phyloP scores from a whole-genome alignment of 2,113 vertebrate genomes.

The Syrmaticus mikado region DNA sequence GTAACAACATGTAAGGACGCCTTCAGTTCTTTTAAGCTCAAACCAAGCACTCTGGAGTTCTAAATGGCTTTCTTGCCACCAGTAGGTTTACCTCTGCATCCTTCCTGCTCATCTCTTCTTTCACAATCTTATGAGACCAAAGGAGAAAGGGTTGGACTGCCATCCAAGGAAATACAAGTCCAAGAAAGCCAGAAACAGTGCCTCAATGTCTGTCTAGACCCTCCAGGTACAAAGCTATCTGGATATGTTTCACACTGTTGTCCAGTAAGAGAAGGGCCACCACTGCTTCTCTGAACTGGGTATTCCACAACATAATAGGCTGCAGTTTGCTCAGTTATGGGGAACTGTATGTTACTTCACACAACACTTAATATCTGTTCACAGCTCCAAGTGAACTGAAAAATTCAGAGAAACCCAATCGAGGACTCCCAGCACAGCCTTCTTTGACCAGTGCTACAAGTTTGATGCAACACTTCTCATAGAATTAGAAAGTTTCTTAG shows the following conservation, averaged over 20 bases:
- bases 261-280: not conserved
- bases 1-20: not conserved
- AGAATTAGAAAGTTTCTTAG: not conserved
- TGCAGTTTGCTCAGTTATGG: not conserved
- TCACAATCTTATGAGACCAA: not conserved
- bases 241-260: not conserved
- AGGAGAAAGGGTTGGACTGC: not conserved
- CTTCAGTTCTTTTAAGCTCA: not conserved
- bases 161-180: not conserved
- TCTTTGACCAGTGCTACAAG: not conserved
- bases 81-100: not conserved
- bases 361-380: not conserved
- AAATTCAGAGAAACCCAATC: not conserved
- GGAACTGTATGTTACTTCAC: not conserved
- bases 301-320: not conserved
- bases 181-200: not conserved
- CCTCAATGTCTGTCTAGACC: not conserved
- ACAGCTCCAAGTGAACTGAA: not conserved
- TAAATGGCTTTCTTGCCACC: not conserved
- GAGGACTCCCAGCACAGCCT: not conserved
- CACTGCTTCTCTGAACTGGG: not conserved
- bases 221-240: not conserved
- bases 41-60: not conserved
- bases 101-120: not conserved
- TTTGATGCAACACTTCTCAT: not conserved